A percentile compares a stretch with the other conserved stretches of the same genome.
These are phyloP conservation scores for Platyscapa corneri DNA, from an alignment of 1,140 invertebrate genomes.

Conservation along the genomic window DNA sequence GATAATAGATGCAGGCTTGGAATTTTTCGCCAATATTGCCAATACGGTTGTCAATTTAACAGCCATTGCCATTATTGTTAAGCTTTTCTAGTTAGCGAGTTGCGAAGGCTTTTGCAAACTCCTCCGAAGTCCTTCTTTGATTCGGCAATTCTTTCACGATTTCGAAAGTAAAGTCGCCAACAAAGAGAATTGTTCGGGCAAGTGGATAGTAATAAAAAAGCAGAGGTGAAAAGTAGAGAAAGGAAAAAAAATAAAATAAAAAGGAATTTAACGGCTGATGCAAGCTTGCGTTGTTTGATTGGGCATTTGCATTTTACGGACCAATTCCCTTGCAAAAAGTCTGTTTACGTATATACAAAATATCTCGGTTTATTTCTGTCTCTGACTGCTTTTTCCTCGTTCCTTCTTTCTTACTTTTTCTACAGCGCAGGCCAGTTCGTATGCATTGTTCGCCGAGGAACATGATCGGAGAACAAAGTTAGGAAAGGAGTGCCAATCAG, in stretches of 20 bases:
- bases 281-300: constrained; percentile 41
- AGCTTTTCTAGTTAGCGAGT: no score
- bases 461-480: constrained; percentile 45
- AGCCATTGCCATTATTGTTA: no score
- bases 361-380: constrained; percentile 10
- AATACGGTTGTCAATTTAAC: no score
- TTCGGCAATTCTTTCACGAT: not conserved
- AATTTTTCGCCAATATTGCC: no score
- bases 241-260: constrained; percentile 17
- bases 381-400: not conserved
- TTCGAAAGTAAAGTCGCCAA: constrained; percentile 11
- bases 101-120: no score
- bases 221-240: not conserved
- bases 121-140: not conserved
- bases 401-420: not conserved
- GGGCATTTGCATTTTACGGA: constrained; percentile 47
- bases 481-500: constrained; percentile 45
- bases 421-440: not conserved
- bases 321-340: constrained; percentile 21
- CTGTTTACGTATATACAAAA: constrained; percentile 36
- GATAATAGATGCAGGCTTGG: no score
- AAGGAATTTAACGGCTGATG: constrained; percentile 42
- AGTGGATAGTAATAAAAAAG: not conserved
- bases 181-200: not conserved
- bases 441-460: constrained; percentile 41